Conservation (phyloP, 2,797 vertebrate species). For the Ptychadena robeensis region DNA sequence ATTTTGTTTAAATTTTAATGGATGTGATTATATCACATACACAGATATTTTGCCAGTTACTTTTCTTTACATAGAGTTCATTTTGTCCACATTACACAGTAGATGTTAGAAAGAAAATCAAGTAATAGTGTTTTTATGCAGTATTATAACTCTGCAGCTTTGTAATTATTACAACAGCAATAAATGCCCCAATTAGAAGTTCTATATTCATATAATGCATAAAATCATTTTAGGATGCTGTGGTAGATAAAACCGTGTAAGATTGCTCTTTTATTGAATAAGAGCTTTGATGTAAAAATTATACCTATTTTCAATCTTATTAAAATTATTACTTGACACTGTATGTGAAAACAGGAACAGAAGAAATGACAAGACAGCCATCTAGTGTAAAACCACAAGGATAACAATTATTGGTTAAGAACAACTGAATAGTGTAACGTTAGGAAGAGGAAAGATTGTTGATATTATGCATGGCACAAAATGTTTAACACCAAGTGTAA, state of each 20-base stretch:
- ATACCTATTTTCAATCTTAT: neutral
- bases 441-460: neutral
- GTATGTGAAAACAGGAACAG: conserved; percentile 3
- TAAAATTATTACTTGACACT: neutral
- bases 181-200: neutral
- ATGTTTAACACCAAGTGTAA: neutral
- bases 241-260: neutral
- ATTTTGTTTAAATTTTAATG: neutral
- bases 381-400: conserved; percentile 50
- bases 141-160: neutral
- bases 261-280: neutral
- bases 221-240: neutral
- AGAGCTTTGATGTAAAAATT: neutral
- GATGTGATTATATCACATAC: neutral
- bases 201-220: neutral
- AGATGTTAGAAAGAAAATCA: neutral
- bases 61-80: neutral
- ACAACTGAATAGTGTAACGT: neutral
- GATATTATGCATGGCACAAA: neutral
- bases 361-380: conserved; percentile 51
- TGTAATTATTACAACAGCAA: neutral
- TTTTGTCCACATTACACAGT: neutral
- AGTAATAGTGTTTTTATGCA: neutral
- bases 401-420: conserved; percentile 24
- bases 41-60: neutral